Conservation (phyloP, 2,888 invertebrate genomes). For the Kryphioiulus occultus region DNA sequence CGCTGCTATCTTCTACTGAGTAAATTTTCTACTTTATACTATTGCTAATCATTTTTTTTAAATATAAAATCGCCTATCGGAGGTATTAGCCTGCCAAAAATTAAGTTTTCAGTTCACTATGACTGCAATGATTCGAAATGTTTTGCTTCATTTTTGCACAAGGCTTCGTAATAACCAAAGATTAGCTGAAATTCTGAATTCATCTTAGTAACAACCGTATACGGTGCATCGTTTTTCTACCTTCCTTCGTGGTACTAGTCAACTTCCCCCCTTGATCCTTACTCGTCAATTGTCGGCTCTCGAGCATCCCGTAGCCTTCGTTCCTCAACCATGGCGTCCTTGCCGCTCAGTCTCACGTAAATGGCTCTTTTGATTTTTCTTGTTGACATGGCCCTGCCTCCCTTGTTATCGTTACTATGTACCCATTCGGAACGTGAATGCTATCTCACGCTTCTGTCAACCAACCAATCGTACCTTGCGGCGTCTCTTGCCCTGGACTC, state of each 20-base stretch:
- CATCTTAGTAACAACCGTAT: background rate
- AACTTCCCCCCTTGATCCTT: background rate
- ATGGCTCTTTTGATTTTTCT: slow-evolving; percentile 52
- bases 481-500: slow-evolving; percentile 13
- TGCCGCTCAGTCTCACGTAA: slow-evolving; percentile 36
- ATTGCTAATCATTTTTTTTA: no score
- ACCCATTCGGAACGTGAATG: slow-evolving; percentile 52
- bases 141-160: no score
- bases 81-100: no score
- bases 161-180: no score
- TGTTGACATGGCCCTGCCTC: slow-evolving; percentile 54
- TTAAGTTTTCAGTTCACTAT: no score
- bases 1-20: no score
- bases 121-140: no score
- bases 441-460: slow-evolving; percentile 53
- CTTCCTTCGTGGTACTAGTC: background rate
- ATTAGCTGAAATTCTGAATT: no score
- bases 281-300: background rate
- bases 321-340: background rate
- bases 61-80: no score
- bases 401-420: slow-evolving; percentile 55
- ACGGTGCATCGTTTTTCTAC: background rate
- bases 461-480: slow-evolving; percentile 49
- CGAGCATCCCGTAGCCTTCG: background rate
- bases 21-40: no score